phyloP scores from a whole-genome alignment of 2,888 invertebrate species.

The Therioaphis trifolii region DNA sequence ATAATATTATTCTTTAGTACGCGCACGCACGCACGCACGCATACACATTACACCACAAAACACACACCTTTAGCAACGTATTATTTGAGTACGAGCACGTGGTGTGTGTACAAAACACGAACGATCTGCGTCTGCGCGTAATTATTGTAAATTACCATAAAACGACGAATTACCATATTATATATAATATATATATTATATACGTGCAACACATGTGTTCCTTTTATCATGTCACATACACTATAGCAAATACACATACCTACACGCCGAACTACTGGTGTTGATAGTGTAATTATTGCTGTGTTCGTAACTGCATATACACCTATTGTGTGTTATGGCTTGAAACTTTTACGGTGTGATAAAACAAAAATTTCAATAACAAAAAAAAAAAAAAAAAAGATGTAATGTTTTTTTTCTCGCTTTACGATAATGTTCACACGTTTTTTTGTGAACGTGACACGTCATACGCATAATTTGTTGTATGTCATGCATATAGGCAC shows the following conservation, averaged over 20 bases:
- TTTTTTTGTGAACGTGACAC: too few species aligned
- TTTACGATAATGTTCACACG: too few species aligned
- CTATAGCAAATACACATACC: not conserved
- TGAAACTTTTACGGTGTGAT: not conserved
- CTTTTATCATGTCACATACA: not conserved
- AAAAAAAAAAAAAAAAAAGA: too few species aligned
- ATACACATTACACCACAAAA: too few species aligned
- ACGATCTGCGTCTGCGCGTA: not conserved
- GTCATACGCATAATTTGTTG: too few species aligned
- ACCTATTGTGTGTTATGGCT: not conserved
- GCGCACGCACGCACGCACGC: not conserved
- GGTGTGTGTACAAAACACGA: conserved; percentile 6
- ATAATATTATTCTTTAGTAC: conserved; percentile 4
- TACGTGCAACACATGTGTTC: conserved; percentile 47
- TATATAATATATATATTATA: too few species aligned
- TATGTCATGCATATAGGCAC: too few species aligned
- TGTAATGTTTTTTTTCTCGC: too few species aligned
- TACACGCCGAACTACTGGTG: not conserved
- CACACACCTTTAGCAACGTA: not conserved
- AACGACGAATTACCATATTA: conserved; percentile 53
- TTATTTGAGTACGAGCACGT: conserved; percentile 9
- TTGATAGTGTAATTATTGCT: not conserved
- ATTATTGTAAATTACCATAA: conserved; percentile 19
- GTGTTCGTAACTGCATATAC: not conserved
- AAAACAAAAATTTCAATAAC: not conserved